These are phyloP conservation scores for Gryllus bimaculatus DNA, from an alignment of 1,140 invertebrate species.

Conservation along the genomic window DNA sequence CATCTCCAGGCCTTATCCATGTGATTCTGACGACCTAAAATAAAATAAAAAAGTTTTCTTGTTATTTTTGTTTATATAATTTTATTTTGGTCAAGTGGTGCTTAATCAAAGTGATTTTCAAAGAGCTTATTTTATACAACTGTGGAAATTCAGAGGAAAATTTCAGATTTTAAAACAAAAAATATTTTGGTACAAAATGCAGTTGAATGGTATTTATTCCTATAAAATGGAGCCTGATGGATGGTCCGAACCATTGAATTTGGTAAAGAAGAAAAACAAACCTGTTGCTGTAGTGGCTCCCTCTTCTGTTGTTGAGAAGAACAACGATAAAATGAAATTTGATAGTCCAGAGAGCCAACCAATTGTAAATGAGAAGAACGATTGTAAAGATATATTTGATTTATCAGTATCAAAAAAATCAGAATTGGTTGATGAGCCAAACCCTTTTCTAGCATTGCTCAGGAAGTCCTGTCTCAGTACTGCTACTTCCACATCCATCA, in stretches of 20 bases:
- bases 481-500: neutral
- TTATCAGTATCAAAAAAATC: neutral
- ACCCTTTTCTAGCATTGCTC: neutral
- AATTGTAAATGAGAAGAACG: neutral
- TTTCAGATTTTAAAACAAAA: too few relatives aligned
- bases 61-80: too few relatives aligned
- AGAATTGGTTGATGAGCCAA: neutral
- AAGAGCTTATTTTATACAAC: too few relatives aligned
- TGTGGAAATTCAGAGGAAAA: too few relatives aligned
- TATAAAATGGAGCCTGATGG: conserved; percentile 19
- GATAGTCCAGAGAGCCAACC: neutral
- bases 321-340: conserved; percentile 3
- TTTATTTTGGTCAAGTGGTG: too few relatives aligned
- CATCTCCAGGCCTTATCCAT: too few relatives aligned
- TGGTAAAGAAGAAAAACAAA: conserved; percentile 36
- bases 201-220: conserved; percentile 4
- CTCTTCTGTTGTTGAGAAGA: conserved; percentile 14
- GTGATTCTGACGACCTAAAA: too few relatives aligned
- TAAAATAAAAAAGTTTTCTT: too few relatives aligned
- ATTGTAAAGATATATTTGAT: too few relatives aligned
- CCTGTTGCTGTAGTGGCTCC: conserved; percentile 39
- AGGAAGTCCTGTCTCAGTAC: neutral
- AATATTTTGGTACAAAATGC: conserved; percentile 13
- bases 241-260: conserved; percentile 33
- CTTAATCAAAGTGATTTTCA: too few relatives aligned